A percentile compares a stretch with the other conserved stretches of the same genome.
Evolutionary conservation across 1,140 invertebrate genomes (phyloP).

Genomic region (Drosophila malerkotliana): DNA sequence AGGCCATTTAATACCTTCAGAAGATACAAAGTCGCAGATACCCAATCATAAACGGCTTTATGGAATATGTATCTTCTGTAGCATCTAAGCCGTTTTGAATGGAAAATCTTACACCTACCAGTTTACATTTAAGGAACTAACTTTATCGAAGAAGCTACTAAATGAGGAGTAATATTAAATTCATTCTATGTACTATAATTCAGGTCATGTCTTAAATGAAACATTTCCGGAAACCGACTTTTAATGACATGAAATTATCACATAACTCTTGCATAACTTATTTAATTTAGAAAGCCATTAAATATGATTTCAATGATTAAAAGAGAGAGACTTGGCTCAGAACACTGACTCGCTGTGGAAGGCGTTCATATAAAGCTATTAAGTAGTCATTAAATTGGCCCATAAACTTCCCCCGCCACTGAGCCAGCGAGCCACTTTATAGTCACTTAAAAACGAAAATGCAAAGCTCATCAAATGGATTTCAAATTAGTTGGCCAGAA

Average conservation of each 20-base stretch:
- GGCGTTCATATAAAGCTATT: conserved; percentile 63
- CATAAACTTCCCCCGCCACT: conserved; percentile 53
- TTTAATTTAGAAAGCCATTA: conserved; percentile 29
- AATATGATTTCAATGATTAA: conserved; percentile 32
- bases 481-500: conserved; percentile 41
- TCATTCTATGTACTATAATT: neutral
- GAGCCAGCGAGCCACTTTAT: conserved; percentile 23
- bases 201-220: neutral
- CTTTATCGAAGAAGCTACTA: too few species aligned
- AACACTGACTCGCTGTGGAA: conserved; percentile 9
- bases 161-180: too few species aligned
- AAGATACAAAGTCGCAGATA: neutral
- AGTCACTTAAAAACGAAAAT: conserved; percentile 44
- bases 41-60: neutral
- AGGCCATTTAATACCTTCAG: neutral
- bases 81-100: too few species aligned
- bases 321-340: conserved; percentile 4
- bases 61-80: too few species aligned
- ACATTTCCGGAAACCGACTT: neutral
- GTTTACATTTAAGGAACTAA: too few species aligned
- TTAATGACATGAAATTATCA: neutral
- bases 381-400: conserved; percentile 59
- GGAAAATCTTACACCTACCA: too few species aligned
- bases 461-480: conserved; percentile 69
- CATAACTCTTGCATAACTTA: conserved; percentile 19